phyloP scores from a whole-genome alignment of 2,888 invertebrate genomes.

The Cremastinae sp. region DNA sequence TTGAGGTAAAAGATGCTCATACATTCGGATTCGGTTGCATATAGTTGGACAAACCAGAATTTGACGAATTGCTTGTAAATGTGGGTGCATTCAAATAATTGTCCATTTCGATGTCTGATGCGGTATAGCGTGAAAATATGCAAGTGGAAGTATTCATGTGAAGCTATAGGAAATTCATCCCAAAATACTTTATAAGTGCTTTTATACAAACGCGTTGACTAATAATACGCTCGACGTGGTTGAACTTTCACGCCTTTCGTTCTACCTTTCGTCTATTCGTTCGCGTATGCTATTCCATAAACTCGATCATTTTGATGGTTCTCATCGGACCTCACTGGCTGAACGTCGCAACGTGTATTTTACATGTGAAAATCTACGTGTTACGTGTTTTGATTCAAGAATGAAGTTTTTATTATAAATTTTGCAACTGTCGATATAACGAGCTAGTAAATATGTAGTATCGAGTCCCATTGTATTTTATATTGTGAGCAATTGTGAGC shows the following conservation, averaged over 20 bases:
- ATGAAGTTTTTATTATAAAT: conserved; percentile 39
- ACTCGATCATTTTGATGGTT: conserved; percentile 25
- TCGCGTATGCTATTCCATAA: too few species aligned
- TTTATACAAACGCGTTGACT: conserved; percentile 50
- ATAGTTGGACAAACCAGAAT: conserved; percentile 40
- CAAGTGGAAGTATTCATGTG: conserved; percentile 39
- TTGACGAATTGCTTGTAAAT: conserved; percentile 29
- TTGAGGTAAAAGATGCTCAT: conserved; percentile 39
- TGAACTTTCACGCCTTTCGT: conserved; percentile 11
- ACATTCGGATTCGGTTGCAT: conserved; percentile 29
- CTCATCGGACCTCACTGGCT: too few species aligned
- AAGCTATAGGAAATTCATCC: conserved; percentile 25
- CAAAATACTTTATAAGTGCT: conserved; percentile 59
- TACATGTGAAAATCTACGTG: too few species aligned
- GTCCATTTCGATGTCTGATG: conserved; percentile 3
- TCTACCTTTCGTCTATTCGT: conserved; percentile 17
- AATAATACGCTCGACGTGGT: conserved; percentile 29
- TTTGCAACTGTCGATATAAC: conserved; percentile 29
- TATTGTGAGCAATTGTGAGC: too few species aligned
- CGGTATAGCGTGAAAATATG: conserved; percentile 45
- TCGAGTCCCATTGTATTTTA: conserved; percentile 17
- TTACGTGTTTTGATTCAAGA: too few species aligned
- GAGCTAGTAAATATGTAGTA: conserved; percentile 42
- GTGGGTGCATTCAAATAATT: conserved; percentile 20
- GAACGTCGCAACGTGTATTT: too few species aligned